Percentiles rank a stretch among this genome's conserved stretches.
These are phyloP conservation scores for Pelagia noctiluca DNA, from an alignment of 30 jellyfish, hydroid and myxozoan genomes.

Conservation along the genomic window DNA sequence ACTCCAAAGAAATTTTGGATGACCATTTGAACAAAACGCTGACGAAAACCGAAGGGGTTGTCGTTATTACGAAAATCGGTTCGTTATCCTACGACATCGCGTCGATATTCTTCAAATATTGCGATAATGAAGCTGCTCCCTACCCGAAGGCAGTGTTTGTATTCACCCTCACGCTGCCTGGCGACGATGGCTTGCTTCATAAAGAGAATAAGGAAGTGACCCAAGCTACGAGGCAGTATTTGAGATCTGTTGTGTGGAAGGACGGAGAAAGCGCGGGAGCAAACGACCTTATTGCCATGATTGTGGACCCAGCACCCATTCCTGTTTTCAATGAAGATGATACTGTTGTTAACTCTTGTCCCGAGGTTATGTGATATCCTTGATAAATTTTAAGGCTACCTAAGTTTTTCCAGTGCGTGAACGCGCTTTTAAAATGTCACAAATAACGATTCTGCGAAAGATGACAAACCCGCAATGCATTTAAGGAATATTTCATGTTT, in stretches of 20 bases:
- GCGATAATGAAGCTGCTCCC: slow-evolving; percentile 73
- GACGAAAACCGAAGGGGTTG: neutral
- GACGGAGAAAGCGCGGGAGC: slow-evolving; percentile 41
- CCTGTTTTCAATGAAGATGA: slow-evolving; percentile 35
- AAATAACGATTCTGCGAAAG: too few relatives aligned
- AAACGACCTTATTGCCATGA: slow-evolving; percentile 53
- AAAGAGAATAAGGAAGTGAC: slow-evolving; percentile 35
- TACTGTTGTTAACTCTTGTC: slow-evolving; percentile 10
- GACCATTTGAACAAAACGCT: neutral
- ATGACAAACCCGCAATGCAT: too few relatives aligned
- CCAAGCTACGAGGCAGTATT: slow-evolving; percentile 21
- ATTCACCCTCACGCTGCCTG: slow-evolving; percentile 29
- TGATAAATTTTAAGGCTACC: too few relatives aligned
- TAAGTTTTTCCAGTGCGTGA: too few relatives aligned
- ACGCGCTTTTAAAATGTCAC: too few relatives aligned
- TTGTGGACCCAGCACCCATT: slow-evolving; percentile 53
- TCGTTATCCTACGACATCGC: slow-evolving; percentile 46
- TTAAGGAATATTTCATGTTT: too few relatives aligned
- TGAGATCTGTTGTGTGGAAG: slow-evolving; percentile 59
- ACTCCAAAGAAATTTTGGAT: slow-evolving; percentile 35
- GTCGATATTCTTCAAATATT: slow-evolving; percentile 57
- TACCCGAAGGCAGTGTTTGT: slow-evolving; percentile 56
- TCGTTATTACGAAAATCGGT: slow-evolving; percentile 40
- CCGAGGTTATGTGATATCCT: too few relatives aligned
- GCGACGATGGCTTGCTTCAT: neutral